These are phyloP conservation scores for Campodea augens DNA, from an alignment of 1,140 invertebrate species.

Conservation along the genomic window DNA sequence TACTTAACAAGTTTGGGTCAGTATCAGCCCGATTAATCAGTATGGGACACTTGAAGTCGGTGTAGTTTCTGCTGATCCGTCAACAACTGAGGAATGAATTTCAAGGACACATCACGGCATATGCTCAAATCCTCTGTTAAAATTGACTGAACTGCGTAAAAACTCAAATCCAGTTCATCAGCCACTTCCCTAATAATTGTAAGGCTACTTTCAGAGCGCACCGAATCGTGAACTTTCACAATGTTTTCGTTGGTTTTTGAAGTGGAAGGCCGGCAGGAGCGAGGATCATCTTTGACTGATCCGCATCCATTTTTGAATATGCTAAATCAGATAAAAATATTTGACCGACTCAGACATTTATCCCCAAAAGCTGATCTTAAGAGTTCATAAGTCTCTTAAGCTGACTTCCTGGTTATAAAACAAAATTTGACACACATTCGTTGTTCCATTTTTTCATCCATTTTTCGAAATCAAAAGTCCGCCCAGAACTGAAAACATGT, in stretches of 20 bases:
- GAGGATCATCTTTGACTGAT: constrained; percentile 6
- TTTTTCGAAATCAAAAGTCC: neutral
- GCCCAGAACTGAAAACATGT: neutral
- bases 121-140: constrained; percentile 4
- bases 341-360: constrained; percentile 3
- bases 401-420: neutral
- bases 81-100: constrained; percentile 1
- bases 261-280: constrained; percentile 2
- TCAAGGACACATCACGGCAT: constrained; percentile 2
- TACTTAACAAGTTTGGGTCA: constrained; percentile 6
- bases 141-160: constrained; percentile 1
- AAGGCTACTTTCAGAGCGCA: constrained; percentile 1
- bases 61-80: constrained; percentile 1
- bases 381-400: constrained; percentile 1
- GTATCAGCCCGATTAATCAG: constrained; percentile 3
- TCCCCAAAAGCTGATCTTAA: constrained; percentile 2
- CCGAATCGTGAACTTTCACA: constrained; percentile 3
- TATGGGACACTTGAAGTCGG: constrained; percentile 4
- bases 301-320: constrained; percentile 7
- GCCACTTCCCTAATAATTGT: constrained; percentile 1
- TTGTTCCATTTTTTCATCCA: constrained; percentile 1
- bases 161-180: constrained; percentile 1
- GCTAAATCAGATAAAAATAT: constrained; percentile 5
- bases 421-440: constrained; percentile 1
- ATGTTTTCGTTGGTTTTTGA: constrained; percentile 7